Percentiles rank a stretch among this genome's conserved stretches.
Evolutionary conservation across 2,888 invertebrate genomes (phyloP).

Genomic region (Conomelus anceps): DNA sequence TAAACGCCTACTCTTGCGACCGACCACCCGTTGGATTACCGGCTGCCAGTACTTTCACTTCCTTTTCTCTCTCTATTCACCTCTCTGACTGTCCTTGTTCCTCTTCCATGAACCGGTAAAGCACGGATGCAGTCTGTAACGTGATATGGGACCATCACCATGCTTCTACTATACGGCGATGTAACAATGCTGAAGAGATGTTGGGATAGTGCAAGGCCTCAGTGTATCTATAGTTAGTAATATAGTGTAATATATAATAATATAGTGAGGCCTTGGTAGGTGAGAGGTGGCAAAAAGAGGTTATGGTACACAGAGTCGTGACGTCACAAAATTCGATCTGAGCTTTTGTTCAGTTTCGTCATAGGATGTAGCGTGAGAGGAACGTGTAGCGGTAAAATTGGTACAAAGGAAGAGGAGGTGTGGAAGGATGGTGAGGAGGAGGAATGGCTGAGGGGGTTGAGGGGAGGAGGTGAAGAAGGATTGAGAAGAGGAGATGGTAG

Average conservation of each 20-base stretch:
- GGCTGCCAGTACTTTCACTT: neutral
- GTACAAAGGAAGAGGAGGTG: neutral
- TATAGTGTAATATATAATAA: no score
- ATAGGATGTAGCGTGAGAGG: neutral
- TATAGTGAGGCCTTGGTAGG: neutral
- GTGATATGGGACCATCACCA: neutral
- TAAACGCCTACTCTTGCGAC: neutral
- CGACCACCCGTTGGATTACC: neutral
- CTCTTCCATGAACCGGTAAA: neutral
- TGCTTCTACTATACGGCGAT: neutral
- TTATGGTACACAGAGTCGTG: neutral
- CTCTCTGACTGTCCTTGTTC: neutral
- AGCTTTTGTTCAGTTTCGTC: neutral
- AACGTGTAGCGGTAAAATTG: neutral
- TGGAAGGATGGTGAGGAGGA: neutral
- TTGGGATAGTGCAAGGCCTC: no score
- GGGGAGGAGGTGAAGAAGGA: no score
- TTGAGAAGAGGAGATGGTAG: neutral
- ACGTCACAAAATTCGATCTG: neutral
- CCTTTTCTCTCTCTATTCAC: neutral
- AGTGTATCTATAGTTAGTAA: no score
- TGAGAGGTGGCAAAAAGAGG: neutral
- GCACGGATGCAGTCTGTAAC: neutral
- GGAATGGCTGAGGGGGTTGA: no score
- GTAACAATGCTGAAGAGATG: neutral